phyloP scores from a whole-genome alignment of 2,797 vertebrate genomes.

The Prunella strophiata region DNA sequence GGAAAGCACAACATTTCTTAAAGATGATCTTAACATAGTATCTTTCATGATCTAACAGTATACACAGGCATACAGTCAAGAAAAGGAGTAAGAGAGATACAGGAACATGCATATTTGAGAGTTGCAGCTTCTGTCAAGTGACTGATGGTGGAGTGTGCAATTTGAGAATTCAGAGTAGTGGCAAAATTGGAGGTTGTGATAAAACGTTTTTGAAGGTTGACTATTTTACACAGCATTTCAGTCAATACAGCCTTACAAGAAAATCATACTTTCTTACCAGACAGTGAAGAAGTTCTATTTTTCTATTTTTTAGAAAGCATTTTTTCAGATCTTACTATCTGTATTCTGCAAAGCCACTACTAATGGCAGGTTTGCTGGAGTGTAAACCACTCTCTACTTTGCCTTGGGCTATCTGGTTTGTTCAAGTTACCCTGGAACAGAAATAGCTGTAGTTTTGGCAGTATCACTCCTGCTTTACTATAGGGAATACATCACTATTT shows the following conservation, averaged over 20 bases:
- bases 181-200: constrained; percentile 29
- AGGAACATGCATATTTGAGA: neutral
- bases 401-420: constrained; percentile 75
- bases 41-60: neutral
- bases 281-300: constrained; percentile 17
- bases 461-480: constrained; percentile 67
- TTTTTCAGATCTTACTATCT: constrained; percentile 66
- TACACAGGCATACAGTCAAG: neutral
- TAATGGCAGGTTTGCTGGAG: constrained; percentile 71
- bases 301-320: constrained; percentile 6
- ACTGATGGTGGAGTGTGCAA: neutral
- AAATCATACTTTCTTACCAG: constrained; percentile 57
- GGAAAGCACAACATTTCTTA: neutral
- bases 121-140: neutral
- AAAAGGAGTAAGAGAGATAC: neutral
- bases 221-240: constrained; percentile 8
- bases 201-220: constrained; percentile 37
- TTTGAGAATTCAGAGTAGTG: neutral
- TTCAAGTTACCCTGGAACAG: constrained; percentile 72
- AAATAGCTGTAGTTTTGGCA: constrained; percentile 76
- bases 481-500: constrained; percentile 72
- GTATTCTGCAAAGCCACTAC: constrained; percentile 59
- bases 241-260: constrained; percentile 28
- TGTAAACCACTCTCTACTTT: constrained; percentile 64
- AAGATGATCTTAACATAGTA: neutral